Conservation (phyloP, 2,888 invertebrate genomes). For the Brachypterus glaber region DNA sequence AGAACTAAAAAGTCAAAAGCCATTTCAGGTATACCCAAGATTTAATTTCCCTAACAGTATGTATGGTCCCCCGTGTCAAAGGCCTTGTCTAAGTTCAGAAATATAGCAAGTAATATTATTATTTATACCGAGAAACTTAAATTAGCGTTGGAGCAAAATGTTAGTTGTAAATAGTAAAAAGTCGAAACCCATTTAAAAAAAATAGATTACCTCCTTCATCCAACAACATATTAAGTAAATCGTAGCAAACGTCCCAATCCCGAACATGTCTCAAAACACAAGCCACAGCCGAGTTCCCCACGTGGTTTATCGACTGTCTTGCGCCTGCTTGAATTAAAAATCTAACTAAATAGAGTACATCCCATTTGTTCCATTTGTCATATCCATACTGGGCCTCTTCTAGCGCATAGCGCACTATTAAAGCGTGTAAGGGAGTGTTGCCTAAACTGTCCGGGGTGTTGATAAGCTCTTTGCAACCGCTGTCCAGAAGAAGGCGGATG, state of each 20-base stretch:
- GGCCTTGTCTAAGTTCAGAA: too few species aligned
- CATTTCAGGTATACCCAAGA: too few species aligned
- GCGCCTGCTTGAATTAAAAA: constrained; percentile 54
- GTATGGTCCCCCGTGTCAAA: too few species aligned
- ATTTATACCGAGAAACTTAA: too few species aligned
- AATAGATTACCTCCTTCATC: constrained; percentile 53
- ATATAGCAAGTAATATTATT: too few species aligned
- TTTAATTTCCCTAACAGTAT: too few species aligned
- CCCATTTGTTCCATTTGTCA: constrained; percentile 66
- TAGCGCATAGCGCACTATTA: constrained; percentile 54
- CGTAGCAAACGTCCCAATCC: constrained; percentile 58
- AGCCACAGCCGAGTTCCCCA: constrained; percentile 58
- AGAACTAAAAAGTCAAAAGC: too few species aligned
- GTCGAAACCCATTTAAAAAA: too few species aligned
- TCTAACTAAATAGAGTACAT: constrained; percentile 59
- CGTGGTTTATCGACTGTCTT: constrained; percentile 58
- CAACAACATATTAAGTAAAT: constrained; percentile 50
- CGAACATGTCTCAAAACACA: constrained; percentile 61
- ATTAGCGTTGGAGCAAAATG: too few species aligned
- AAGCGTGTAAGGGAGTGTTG: constrained; percentile 62
- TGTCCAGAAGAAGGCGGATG: constrained; percentile 57
- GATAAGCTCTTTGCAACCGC: constrained; percentile 62
- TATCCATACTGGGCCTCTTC: constrained; percentile 60
- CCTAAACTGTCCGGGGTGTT: constrained; percentile 64
- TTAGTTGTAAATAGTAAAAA: too few species aligned